Evolutionary conservation across 53 echinoderm and acorn worm species (phyloP), one percentile per base, ranked within the genome.

Genomic region (Echinometra lucunter): DNA sequence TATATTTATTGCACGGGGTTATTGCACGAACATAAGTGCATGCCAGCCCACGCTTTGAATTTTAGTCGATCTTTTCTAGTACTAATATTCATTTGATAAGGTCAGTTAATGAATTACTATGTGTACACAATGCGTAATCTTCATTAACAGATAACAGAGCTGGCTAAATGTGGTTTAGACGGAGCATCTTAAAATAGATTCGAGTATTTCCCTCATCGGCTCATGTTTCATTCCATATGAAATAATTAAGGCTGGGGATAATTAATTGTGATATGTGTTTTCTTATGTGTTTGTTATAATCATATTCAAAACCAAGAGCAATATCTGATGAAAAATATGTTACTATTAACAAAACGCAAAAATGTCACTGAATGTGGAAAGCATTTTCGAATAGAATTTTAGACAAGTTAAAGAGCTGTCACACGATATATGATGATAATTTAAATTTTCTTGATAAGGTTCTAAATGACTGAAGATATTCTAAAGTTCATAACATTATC

Each of bases 91-190:
- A 10, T 32, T 34, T 69, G 69, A 78, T 78, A 78, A 78, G 78
- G 42, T 19, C 42, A 38, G 78, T 78, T 78, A 78, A 78, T 78
- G 42, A 78, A 23, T 78, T 19, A 78, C 78, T 18, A 19, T 21
- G 19, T 38, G 42, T 78, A 78, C 78, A 78, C 78, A 78, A 78
- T 78, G 21, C 78, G 38, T 78, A 78, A 78, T 78, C 78, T 78
- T 78, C 18, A 42, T 78, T 78, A 78, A 78, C 38, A 7, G 38
- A 78, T 37, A 78, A 78, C 78, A 78, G 42, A 78, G 78, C 78
- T 78, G 42, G 40, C 35, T 78, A 40, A 19, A 42, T 40, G 78
- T 6, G 78, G 40, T 78, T 78, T 53, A 53, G 9, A 53, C 13
- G 53, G 8, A 53, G 63, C 19, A 21, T 21, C 23, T 56, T 56